Conservation (phyloP, 2,888 invertebrate genomes). For the Clistopyga incitator region DNA sequence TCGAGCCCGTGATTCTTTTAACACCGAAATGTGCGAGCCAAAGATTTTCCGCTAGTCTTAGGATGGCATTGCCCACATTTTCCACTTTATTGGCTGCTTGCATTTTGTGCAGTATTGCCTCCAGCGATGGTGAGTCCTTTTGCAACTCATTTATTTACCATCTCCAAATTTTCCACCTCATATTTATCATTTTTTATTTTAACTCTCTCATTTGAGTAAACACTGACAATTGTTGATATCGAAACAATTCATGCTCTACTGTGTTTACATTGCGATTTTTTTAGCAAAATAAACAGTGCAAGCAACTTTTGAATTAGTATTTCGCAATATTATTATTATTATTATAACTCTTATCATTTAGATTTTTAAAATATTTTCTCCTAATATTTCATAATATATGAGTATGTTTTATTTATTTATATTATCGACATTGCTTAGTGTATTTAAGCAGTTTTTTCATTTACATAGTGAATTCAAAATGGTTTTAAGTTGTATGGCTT, state of each 20-base stretch:
- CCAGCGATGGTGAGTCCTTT: constrained; percentile 67
- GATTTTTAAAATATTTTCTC: too few species aligned
- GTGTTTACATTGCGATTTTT: background rate
- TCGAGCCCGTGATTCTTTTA: too few species aligned
- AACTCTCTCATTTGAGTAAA: background rate
- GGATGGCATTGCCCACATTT: constrained; percentile 75
- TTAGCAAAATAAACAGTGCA: background rate
- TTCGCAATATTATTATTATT: background rate
- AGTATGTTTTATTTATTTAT: background rate
- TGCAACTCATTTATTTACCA: background rate
- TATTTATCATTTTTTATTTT: constrained; percentile 21
- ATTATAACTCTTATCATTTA: background rate
- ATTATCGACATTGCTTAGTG: background rate
- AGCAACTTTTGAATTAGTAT: background rate
- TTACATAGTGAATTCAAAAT: constrained; percentile 7
- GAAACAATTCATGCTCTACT: background rate
- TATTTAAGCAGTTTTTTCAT: background rate
- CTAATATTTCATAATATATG: too few species aligned
- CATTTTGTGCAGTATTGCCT: constrained; percentile 72
- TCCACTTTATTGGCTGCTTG: constrained; percentile 73
- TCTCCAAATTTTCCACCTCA: background rate
- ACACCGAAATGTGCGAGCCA: constrained; percentile 69
- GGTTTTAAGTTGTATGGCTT: background rate
- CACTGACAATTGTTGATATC: background rate
- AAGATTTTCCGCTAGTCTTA: constrained; percentile 69